Conservation (phyloP, 2,797 vertebrate genomes). For the Meriones psammophilus region DNA sequence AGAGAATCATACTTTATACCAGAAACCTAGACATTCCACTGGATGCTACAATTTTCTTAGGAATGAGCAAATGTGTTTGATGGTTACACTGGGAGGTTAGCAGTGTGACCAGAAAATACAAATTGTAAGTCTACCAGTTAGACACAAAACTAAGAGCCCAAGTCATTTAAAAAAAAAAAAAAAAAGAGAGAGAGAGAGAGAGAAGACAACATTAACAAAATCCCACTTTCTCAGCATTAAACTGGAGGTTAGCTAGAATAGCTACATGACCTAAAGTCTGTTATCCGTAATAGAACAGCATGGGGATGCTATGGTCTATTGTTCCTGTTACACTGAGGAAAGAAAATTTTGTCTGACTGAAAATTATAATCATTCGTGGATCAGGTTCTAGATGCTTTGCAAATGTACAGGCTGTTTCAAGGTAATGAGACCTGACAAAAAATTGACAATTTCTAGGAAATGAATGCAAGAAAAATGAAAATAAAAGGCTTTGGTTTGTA, state of each 20-base stretch:
- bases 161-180: neutral
- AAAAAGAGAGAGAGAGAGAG: neutral
- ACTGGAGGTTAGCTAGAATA: neutral
- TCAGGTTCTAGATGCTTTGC: neutral
- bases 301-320: fast-evolving
- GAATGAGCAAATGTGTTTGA: neutral
- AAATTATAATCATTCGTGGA: neutral
- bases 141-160: neutral
- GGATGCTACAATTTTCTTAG: neutral
- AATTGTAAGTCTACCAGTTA: neutral
- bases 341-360: neutral
- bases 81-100: neutral
- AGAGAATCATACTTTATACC: neutral
- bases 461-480: neutral
- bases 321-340: neutral
- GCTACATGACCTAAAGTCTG: neutral
- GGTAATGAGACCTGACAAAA: neutral
- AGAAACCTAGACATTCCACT: neutral
- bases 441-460: neutral
- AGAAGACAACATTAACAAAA: neutral
- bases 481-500: neutral
- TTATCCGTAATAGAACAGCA: neutral
- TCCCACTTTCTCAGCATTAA: neutral
- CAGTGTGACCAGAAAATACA: neutral
- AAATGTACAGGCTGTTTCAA: neutral